Percentiles rank a stretch among this genome's conserved stretches.
Conservation (phyloP, 2,797 vertebrate species). For the Merluccius polli region DNA sequence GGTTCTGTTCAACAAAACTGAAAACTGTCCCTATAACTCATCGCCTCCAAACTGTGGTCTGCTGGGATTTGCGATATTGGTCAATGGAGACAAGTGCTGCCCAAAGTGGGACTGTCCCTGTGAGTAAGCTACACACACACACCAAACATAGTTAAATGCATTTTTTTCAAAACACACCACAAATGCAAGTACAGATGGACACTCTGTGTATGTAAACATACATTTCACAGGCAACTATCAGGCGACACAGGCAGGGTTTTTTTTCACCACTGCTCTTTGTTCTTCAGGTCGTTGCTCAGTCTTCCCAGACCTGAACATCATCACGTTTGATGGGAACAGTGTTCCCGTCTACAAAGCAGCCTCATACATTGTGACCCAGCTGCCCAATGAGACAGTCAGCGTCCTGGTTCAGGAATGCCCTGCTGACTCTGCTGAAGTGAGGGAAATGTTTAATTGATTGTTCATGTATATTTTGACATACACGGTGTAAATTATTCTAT, state of each 20-base stretch:
- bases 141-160: not conserved
- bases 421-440: slow-evolving; percentile 65
- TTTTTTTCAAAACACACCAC: not conserved
- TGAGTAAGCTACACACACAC: slow-evolving; percentile 66
- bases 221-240: not conserved
- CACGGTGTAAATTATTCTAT: not conserved
- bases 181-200: not conserved
- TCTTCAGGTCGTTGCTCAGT: slow-evolving; percentile 88
- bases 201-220: not conserved
- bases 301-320: slow-evolving; percentile 90
- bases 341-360: slow-evolving; percentile 88
- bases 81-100: slow-evolving; percentile 93
- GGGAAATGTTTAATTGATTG: not conserved
- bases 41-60: slow-evolving; percentile 86
- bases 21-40: slow-evolving; percentile 82
- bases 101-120: slow-evolving; percentile 96
- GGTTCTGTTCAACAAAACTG: slow-evolving; percentile 88
- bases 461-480: not conserved
- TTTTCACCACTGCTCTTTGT: not conserved
- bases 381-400: slow-evolving; percentile 81
- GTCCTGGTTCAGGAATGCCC: slow-evolving; percentile 83
- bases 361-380: slow-evolving; percentile 82
- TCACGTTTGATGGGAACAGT: slow-evolving; percentile 90
- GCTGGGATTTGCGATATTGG: slow-evolving; percentile 83
- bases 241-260: not conserved